Evolutionary conservation across 1,140 invertebrate genomes (phyloP).

Genomic region (Globodera rostochiensis): DNA sequence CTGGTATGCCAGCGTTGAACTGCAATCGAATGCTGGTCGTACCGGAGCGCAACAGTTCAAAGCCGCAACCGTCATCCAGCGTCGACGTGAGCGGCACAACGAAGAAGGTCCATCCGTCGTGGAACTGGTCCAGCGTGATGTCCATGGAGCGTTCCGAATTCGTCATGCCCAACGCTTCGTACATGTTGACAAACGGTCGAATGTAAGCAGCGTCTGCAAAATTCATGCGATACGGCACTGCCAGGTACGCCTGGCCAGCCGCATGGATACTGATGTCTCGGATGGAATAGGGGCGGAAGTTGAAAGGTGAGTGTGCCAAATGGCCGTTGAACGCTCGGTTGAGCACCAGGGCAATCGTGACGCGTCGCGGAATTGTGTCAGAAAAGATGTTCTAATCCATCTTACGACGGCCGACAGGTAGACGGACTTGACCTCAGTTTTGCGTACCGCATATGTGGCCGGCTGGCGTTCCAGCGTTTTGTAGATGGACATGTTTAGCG

Average conservation of each 20-base stretch:
- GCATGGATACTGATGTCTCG: conserved; percentile 16
- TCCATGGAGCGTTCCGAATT: conserved; percentile 23
- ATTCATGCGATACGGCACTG: conserved; percentile 34
- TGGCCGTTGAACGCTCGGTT: conserved; percentile 31
- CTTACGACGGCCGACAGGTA: conserved; percentile 31
- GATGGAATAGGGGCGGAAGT: conserved; percentile 28
- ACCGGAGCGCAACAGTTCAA: too few species aligned
- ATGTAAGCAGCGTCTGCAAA: conserved; percentile 16
- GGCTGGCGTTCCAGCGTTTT: conserved; percentile 19
- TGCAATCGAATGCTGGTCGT: too few species aligned
- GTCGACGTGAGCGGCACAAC: too few species aligned
- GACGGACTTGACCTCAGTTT: conserved; percentile 24
- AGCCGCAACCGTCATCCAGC: too few species aligned
- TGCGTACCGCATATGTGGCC: conserved; percentile 22
- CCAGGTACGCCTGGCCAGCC: conserved; percentile 17
- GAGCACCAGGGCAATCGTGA: conserved; percentile 22
- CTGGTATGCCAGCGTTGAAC: too few species aligned
- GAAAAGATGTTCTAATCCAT: conserved; percentile 25
- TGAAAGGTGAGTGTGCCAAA: conserved; percentile 3
- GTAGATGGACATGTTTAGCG: too few species aligned
- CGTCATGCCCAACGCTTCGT: conserved; percentile 21
- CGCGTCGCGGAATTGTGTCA: conserved; percentile 21
- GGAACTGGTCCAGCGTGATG: too few species aligned
- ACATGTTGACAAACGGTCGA: conserved; percentile 40
- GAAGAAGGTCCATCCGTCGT: too few species aligned